A percentile compares a stretch with the other conserved stretches of the same genome.
Conservation (phyloP, 2,113 vertebrate genomes). For the Grantiella picta region DNA sequence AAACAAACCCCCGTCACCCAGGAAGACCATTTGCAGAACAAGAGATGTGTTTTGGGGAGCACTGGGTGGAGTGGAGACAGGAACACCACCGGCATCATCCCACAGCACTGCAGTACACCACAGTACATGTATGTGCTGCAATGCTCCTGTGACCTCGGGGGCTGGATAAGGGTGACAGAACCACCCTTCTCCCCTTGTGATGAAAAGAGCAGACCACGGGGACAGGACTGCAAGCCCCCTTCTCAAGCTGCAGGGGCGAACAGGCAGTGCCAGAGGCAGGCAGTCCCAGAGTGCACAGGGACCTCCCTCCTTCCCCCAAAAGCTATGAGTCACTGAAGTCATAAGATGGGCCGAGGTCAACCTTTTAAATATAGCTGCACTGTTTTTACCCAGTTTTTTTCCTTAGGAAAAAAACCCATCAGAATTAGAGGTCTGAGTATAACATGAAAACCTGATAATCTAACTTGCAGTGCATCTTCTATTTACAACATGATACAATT, state of each 20-base stretch:
- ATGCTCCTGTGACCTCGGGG: rapidly evolving
- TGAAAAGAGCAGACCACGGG: background rate
- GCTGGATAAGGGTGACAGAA: background rate
- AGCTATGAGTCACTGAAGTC: background rate
- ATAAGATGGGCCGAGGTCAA: background rate
- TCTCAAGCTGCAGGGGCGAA: background rate
- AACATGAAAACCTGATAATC: background rate
- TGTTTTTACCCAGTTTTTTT: no score
- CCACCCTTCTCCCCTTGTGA: background rate
- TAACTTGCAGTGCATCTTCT: background rate
- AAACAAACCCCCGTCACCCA: background rate
- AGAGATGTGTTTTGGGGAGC: background rate
- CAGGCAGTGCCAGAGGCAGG: background rate
- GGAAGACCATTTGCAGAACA: background rate
- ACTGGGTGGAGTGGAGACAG: rapidly evolving
- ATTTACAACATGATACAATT: background rate
- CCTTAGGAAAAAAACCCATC: background rate
- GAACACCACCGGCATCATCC: rapidly evolving
- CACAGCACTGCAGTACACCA: rapidly evolving
- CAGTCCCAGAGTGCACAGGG: rapidly evolving
- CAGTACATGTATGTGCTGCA: rapidly evolving
- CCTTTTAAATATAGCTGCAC: background rate
- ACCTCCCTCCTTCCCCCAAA: background rate
- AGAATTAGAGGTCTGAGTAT: background rate
- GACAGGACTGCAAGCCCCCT: background rate